Evolutionary conservation across 2,888 invertebrate genomes (phyloP).

Genomic region (Acanthosoma haemorrhoidale): DNA sequence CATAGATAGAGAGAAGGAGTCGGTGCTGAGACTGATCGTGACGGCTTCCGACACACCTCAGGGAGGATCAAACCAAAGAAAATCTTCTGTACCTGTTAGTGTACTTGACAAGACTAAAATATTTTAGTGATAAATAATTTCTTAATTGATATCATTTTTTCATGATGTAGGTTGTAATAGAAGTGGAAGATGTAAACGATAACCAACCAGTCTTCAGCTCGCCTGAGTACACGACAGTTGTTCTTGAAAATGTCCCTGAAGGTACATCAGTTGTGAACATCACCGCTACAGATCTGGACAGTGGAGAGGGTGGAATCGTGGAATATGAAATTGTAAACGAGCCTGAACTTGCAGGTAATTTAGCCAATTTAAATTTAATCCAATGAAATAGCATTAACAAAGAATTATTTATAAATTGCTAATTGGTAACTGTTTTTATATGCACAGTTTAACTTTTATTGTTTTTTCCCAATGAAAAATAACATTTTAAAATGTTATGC

Average conservation of each 20-base stretch:
- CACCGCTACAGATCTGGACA: conserved; percentile 70
- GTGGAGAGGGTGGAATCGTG: conserved; percentile 65
- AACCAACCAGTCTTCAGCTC: conserved; percentile 66
- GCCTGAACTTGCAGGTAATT: conserved; percentile 62
- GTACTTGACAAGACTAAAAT: not conserved
- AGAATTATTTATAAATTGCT: too few relatives aligned
- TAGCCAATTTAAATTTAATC: conserved; percentile 20
- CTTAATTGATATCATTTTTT: not conserved
- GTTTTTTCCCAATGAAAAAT: too few relatives aligned
- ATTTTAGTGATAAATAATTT: not conserved
- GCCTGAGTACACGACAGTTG: conserved; percentile 62
- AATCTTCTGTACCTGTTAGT: conserved; percentile 54
- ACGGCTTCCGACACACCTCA: conserved; percentile 69
- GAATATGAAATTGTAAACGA: conserved; percentile 67
- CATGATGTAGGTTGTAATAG: conserved; percentile 55
- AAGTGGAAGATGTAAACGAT: conserved; percentile 72
- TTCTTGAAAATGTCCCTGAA: conserved; percentile 66
- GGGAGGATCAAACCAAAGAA: conserved; percentile 62
- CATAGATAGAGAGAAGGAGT: conserved; percentile 47
- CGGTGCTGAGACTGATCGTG: conserved; percentile 62
- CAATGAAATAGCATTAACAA: too few relatives aligned
- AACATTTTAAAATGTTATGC: too few relatives aligned
- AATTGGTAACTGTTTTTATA: too few relatives aligned
- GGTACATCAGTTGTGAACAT: conserved; percentile 63
- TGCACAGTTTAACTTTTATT: too few relatives aligned